Conservation (phyloP, 2,888 invertebrate genomes). For the Drosophila borealis region DNA sequence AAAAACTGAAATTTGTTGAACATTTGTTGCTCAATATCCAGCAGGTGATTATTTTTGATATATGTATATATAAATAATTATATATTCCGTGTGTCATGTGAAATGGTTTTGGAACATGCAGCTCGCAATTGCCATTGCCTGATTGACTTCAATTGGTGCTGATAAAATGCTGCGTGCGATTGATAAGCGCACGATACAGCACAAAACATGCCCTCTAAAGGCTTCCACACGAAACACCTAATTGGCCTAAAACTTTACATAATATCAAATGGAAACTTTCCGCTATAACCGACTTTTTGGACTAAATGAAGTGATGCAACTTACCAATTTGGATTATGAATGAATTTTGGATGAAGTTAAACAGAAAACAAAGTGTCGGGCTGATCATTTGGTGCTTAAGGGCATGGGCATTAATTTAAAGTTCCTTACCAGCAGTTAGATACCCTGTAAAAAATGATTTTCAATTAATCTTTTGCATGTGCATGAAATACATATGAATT, state of each 20-base stretch:
- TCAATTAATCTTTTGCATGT: too few species aligned
- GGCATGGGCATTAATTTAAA: too few species aligned
- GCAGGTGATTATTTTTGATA: background rate
- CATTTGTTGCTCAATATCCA: slow-evolving; percentile 7
- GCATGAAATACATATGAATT: too few species aligned
- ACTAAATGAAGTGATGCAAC: too few species aligned
- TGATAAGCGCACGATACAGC: slow-evolving; percentile 15
- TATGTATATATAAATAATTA: slow-evolving; percentile 15
- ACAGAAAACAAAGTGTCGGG: too few species aligned
- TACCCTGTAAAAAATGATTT: too few species aligned
- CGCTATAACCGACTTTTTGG: too few species aligned
- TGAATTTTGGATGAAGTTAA: too few species aligned
- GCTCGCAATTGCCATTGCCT: slow-evolving; percentile 24
- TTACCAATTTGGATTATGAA: too few species aligned
- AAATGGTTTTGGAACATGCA: slow-evolving; percentile 30
- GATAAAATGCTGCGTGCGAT: slow-evolving; percentile 25
- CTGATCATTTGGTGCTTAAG: too few species aligned
- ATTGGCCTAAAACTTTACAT: background rate
- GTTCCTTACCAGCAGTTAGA: too few species aligned
- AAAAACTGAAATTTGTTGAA: slow-evolving; percentile 4
- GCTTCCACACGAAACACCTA: slow-evolving; percentile 1
- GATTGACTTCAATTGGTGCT: slow-evolving; percentile 22
- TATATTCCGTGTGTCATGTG: slow-evolving; percentile 40
- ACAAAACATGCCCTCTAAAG: background rate
- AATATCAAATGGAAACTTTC: too few species aligned